Base-by-base conservation (phyloP, 2,888 invertebrate genomes). In the Nomada hirtipes region DNA sequence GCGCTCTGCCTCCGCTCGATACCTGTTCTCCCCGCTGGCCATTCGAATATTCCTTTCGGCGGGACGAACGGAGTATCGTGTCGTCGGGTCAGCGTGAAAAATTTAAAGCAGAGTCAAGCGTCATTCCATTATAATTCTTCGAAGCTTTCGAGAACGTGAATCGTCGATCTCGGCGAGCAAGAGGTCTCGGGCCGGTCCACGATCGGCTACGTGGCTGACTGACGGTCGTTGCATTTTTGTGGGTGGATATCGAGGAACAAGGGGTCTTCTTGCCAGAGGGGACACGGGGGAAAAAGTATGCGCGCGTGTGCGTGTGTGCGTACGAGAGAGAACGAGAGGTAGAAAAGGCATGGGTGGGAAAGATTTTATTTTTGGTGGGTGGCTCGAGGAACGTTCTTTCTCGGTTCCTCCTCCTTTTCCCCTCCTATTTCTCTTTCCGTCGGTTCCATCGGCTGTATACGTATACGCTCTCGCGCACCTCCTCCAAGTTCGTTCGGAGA, bases 321-420 rank as follows among this genome's bases (percentile, higher is more conserved):
- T 65, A 44, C 7, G 50, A 59, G 76, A 65, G 9, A 61, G 68
- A 63, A 0, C 44, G 57, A 68, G 71, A 57, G 61, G 73, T 52
- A 72, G 76, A 75, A 77, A 83, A 74, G 78, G 77, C 73, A 70
- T 57, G 82, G 76, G 79, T 83, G 86, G 87, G 77, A 86, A 83
- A 85, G 83, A 81, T 87, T 87, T 87, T 85, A 87, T 87, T 87
- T 87, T 87, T 86, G 77, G 83, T 86, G 83, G 87, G 85, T 86
- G 83, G 85, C 81, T 79, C 79, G 76, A 76, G 61, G 76, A 76
- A 81, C 75, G 50, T 20, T 85, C 71, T 68, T 63, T 57, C 71
- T 59, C 50, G 63, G 7, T 71, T 55, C 42, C 59, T 68, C 53
- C 72, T 69, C 23, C 74, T 36, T 29, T 50, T 26, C 20, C 55